phyloP scores from a whole-genome alignment of 2,113 vertebrate genomes.

The Pterocles burchelli region DNA sequence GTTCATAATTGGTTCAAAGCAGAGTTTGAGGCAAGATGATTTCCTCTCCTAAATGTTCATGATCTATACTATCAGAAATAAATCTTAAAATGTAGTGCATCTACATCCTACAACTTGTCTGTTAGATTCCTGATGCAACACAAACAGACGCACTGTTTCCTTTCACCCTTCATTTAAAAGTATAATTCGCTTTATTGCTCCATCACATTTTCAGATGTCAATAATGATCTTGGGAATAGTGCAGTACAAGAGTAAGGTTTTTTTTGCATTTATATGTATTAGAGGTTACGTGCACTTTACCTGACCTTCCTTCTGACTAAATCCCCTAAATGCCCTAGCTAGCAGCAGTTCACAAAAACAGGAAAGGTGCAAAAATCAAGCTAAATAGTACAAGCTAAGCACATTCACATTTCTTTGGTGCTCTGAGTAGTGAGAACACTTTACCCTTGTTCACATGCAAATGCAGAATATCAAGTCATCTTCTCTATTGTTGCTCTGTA shows the following conservation, averaged over 20 bases:
- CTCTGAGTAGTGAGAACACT: background rate
- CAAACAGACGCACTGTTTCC: background rate
- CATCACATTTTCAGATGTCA: background rate
- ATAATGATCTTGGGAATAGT: background rate
- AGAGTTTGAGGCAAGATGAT: background rate
- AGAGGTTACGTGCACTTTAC: background rate
- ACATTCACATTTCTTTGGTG: background rate
- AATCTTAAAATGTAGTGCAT: background rate
- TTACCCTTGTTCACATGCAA: background rate
- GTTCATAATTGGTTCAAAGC: background rate
- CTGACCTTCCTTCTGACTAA: background rate
- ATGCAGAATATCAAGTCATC: background rate
- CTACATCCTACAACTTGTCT: background rate
- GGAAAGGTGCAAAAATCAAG: background rate
- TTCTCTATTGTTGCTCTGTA: background rate
- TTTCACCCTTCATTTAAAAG: background rate
- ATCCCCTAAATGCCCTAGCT: background rate
- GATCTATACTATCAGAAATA: background rate
- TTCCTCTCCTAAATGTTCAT: background rate
- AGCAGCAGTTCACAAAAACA: background rate
- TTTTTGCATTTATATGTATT: background rate
- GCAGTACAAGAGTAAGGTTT: background rate
- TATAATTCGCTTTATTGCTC: background rate
- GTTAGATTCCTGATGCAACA: background rate
- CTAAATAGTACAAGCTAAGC: background rate